A percentile compares a stretch with the other conserved stretches of the same genome.
Evolutionary conservation across 2,888 invertebrate genomes (phyloP).

Genomic region (Dusona sp.): DNA sequence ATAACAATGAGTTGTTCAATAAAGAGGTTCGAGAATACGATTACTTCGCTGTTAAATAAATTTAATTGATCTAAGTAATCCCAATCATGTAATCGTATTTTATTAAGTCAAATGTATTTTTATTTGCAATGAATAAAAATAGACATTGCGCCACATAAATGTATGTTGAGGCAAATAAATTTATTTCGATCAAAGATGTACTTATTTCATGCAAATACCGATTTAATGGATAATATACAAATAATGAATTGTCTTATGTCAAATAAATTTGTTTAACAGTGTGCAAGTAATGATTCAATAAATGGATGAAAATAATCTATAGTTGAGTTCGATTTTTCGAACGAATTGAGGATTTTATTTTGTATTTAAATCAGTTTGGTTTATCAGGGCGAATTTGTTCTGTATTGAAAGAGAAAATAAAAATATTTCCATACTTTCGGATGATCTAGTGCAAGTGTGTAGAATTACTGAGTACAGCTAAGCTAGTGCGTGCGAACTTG

Average conservation of each 20-base stretch:
- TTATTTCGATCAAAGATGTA: no score
- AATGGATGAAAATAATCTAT: not conserved
- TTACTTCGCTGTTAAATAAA: no score
- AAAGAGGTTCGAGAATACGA: not conserved
- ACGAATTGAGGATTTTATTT: not conserved
- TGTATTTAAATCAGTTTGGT: not conserved
- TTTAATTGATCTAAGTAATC: no score
- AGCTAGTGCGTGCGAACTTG: conserved; percentile 41
- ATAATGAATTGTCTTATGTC: no score
- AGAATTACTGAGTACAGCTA: conserved; percentile 29
- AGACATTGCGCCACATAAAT: no score
- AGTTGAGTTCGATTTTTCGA: not conserved
- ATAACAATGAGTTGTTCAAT: not conserved
- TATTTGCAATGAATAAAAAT: no score
- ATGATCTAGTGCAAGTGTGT: not conserved
- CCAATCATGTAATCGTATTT: no score
- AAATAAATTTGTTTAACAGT: no score
- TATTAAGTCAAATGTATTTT: no score
- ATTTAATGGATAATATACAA: no score
- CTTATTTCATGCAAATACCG: no score
- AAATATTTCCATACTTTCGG: not conserved
- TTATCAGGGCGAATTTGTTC: not conserved
- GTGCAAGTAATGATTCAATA: not conserved
- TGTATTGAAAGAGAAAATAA: not conserved
- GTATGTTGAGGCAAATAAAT: no score